Evolutionary conservation across 1,140 invertebrate genomes (phyloP).

Genomic region (Sarcophaga peregrina): DNA sequence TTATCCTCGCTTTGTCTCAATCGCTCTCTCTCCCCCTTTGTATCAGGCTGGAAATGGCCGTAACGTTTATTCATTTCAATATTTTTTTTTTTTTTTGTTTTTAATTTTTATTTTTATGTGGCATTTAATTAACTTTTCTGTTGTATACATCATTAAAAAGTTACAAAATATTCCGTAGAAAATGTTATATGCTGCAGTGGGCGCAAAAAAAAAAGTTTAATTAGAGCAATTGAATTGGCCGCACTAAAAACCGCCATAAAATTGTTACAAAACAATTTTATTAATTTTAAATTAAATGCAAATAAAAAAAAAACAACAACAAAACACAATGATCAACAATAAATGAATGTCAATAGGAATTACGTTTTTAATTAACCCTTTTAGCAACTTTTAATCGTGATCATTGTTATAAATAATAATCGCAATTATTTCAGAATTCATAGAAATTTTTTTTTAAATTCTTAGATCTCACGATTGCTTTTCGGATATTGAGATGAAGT

Average conservation of each 20-base stretch:
- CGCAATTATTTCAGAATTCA: no score
- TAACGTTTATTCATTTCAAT: background rate
- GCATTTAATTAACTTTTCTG: conserved; percentile 24
- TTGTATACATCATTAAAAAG: conserved; percentile 9
- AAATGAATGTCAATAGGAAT: background rate
- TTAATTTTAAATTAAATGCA: background rate
- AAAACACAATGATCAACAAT: background rate
- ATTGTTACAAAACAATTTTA: no score
- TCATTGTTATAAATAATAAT: no score
- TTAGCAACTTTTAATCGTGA: no score
- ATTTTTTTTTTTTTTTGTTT: background rate
- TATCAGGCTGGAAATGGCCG: background rate
- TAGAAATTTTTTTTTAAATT: no score
- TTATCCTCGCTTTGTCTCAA: no score
- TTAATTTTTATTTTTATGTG: background rate
- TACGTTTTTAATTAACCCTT: no score
- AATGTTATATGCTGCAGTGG: background rate
- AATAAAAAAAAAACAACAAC: background rate
- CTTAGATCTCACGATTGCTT: no score
- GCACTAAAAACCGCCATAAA: background rate
- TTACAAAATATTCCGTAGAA: background rate
- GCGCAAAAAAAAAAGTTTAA: background rate
- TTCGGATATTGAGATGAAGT: no score
- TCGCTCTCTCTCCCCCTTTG: no score
- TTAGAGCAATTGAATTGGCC: background rate